Base-by-base conservation (phyloP, 2,888 invertebrate genomes). In the Rhyacophila evoluta region DNA sequence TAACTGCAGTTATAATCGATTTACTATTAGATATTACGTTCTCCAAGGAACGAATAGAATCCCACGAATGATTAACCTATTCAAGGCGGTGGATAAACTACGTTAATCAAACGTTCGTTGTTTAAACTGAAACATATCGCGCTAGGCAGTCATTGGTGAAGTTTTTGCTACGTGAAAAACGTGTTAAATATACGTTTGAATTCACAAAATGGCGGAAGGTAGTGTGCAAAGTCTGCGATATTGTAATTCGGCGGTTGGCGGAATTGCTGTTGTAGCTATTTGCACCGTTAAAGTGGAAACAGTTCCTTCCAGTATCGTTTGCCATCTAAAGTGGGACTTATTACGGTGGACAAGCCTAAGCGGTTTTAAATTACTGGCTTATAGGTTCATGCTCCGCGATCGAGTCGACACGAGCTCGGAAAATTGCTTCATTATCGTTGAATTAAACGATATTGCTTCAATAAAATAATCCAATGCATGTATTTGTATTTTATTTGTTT, bases 361-460 rank as follows among this genome's bases (percentile, higher is more conserved):
- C 74, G 74, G 74, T 74, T 74, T 74, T 74, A 74, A 74, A 74
- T 74, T 74, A 74, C 74, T 41, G 55, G 74, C 55, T 39, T 74
- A 74, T 37, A 55, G 74, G 74, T 39, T 55, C 55, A 55, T 55
- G 25, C 55, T 55, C 55, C 55, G 19, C 19, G 55, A 55, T 74
- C 29, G 55, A 74, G 55, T 74, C 74, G 74, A 74, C 55, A 27
- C 28, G 74, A 74, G 74, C 41, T 28, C 27, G 29, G 41, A 38
- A 41, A 27, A 28, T 39, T 41, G 41, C 72, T 33, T 70, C 70
- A 70, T 70, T 36, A 70, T 70, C 70, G 36, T 33, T 70, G 36
- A 33, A 70, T 70, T 70, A 70, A 70, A 33, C 29, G 29, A 29
- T 70, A 70, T 19, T 55, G 55, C 55, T 33, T 6, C 6, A 2